These are phyloP conservation scores for Telenomus remus DNA, from an alignment of 1,140 invertebrate species.

Conservation along the genomic window DNA sequence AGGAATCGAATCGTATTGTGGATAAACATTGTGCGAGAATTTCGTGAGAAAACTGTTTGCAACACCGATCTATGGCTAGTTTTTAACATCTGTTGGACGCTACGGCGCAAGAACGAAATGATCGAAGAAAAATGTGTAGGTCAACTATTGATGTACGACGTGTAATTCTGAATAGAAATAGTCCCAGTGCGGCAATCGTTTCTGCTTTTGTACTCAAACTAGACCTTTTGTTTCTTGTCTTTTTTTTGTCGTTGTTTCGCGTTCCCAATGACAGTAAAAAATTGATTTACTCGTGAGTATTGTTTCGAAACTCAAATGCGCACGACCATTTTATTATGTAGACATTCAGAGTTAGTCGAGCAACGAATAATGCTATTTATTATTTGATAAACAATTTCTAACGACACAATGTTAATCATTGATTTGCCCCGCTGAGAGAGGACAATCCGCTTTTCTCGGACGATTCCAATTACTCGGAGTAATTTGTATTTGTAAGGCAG, in stretches of 20 bases:
- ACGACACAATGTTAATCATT: too few relatives aligned
- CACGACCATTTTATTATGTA: too few relatives aligned
- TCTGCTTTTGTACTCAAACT: neutral
- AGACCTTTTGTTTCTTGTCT: slow-evolving; percentile 6
- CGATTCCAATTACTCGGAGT: slow-evolving; percentile 26
- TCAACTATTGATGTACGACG: slow-evolving; percentile 25
- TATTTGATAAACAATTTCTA: neutral
- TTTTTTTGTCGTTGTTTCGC: neutral
- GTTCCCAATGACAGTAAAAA: too few relatives aligned
- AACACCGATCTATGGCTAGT: too few relatives aligned
- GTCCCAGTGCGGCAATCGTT: slow-evolving; percentile 1
- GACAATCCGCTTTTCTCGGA: neutral
- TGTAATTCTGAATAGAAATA: slow-evolving; percentile 32
- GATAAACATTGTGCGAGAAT: slow-evolving; percentile 14
- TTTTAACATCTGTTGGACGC: slow-evolving; percentile 34
- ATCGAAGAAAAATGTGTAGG: slow-evolving; percentile 36
- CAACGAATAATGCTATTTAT: too few relatives aligned
- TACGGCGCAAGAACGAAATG: slow-evolving; percentile 26
- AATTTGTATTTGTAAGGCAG: slow-evolving; percentile 40
- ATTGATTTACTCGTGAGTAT: too few relatives aligned
- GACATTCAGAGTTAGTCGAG: too few relatives aligned
- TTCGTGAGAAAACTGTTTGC: too few relatives aligned
- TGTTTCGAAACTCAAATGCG: too few relatives aligned
- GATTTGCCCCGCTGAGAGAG: too few relatives aligned
- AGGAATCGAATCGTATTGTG: slow-evolving; percentile 31